These are phyloP conservation scores for Tachina lurida DNA, from an alignment of 2,888 invertebrate species.

Conservation along the genomic window DNA sequence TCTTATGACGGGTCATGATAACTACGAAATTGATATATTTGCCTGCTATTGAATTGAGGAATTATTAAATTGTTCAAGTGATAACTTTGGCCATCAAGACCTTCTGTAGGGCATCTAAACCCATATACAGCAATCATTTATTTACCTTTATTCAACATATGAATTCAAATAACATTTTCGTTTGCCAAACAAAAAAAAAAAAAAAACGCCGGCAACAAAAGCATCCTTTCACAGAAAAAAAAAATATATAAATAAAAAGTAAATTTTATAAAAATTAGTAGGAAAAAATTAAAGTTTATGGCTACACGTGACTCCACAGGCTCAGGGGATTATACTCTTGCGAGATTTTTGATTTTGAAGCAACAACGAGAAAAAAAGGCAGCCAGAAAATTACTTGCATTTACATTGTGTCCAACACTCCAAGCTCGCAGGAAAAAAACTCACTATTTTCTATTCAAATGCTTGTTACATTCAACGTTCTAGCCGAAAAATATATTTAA, in stretches of 20 bases:
- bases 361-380: constrained; percentile 31
- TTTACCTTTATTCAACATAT: constrained; percentile 54
- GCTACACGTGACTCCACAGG: constrained; percentile 72
- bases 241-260: constrained; percentile 20
- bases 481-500: background rate
- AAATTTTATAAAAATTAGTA: constrained; percentile 62
- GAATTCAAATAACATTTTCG: constrained; percentile 64
- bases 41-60: no score
- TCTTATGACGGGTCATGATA: no score
- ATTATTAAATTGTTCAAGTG: no score
- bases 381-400: constrained; percentile 47
- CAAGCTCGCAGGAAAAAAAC: constrained; percentile 30
- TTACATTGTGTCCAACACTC: constrained; percentile 51
- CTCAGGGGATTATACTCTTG: constrained; percentile 72
- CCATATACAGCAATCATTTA: constrained; percentile 17
- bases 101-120: constrained; percentile 16
- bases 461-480: constrained; percentile 8
- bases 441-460: constrained; percentile 38
- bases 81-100: background rate
- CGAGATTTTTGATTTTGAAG: constrained; percentile 69
- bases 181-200: constrained; percentile 7
- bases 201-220: constrained; percentile 29
- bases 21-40: no score
- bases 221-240: constrained; percentile 10
- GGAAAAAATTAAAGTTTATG: constrained; percentile 66